Percentiles rank a stretch among this genome's conserved stretches.
These are phyloP conservation scores for Ceratina japonica DNA, from an alignment of 1,140 invertebrate species.

Conservation along the genomic window DNA sequence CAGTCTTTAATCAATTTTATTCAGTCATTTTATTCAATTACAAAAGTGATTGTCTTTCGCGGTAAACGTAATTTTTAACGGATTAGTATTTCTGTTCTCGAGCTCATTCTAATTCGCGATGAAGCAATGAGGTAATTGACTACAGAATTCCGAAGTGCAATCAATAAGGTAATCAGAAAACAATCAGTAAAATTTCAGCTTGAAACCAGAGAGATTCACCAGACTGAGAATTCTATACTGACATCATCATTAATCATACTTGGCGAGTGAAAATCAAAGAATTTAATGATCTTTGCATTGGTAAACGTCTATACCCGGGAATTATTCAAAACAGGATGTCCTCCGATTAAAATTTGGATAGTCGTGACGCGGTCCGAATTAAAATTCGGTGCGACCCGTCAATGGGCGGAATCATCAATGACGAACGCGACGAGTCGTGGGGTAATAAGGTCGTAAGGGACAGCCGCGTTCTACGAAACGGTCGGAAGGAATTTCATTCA, in stretches of 20 bases:
- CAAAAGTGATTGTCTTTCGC: too few species aligned
- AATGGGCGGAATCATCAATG: constrained; percentile 26
- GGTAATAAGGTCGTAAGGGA: constrained; percentile 35
- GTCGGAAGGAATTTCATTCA: constrained; percentile 60
- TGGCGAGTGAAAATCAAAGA: not conserved
- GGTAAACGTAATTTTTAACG: too few species aligned
- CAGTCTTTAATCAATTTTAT: too few species aligned
- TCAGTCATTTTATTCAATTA: too few species aligned
- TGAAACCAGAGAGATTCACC: too few species aligned
- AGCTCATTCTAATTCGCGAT: too few species aligned
- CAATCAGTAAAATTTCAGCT: too few species aligned
- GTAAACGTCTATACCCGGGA: not conserved
- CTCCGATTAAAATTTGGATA: not conserved
- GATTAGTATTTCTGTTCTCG: too few species aligned
- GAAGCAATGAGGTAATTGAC: too few species aligned
- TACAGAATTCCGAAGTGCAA: too few species aligned
- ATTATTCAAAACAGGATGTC: constrained; percentile 6
- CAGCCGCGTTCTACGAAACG: constrained; percentile 49
- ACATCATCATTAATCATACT: constrained; percentile 2
- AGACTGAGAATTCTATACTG: too few species aligned
- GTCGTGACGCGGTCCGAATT: constrained; percentile 2
- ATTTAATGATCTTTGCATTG: not conserved
- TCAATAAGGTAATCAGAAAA: too few species aligned
- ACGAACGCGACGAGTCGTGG: constrained; percentile 19
- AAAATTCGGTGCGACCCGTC: constrained; percentile 15